Conservation (phyloP, 2,888 invertebrate genomes). For the Ariolimax columbianus region DNA sequence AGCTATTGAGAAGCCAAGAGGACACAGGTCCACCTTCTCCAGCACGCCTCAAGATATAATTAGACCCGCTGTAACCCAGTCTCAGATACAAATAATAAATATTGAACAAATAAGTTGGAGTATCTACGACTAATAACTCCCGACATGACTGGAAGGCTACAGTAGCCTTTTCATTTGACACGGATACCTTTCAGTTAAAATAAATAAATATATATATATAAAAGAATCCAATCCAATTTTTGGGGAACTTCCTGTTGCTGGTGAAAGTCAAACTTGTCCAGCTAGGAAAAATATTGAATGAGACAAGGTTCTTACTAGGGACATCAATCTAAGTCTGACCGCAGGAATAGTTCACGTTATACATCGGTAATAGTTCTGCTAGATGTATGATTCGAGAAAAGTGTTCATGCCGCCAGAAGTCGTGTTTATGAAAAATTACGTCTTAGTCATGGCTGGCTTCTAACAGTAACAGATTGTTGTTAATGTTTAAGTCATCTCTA, state of each 20-base stretch:
- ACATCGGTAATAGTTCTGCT: background rate
- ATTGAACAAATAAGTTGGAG: too few relatives aligned
- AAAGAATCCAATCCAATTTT: constrained; percentile 4
- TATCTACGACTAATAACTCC: too few relatives aligned
- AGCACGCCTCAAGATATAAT: too few relatives aligned
- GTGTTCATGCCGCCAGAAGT: background rate
- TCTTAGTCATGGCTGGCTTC: background rate
- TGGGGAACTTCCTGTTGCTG: constrained; percentile 4
- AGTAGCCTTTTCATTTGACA: too few relatives aligned
- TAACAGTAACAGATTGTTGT: too few relatives aligned
- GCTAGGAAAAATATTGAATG: background rate
- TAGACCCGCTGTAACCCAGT: too few relatives aligned
- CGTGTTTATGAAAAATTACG: background rate
- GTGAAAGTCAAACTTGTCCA: constrained; percentile 13
- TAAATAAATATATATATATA: background rate
- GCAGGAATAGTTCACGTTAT: background rate
- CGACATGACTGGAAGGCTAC: too few relatives aligned
- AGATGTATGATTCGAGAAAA: background rate
- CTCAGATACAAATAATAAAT: too few relatives aligned
- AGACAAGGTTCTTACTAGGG: background rate
- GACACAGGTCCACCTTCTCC: too few relatives aligned
- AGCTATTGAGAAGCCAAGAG: too few relatives aligned
- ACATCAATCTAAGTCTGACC: background rate
- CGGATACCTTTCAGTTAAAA: background rate
- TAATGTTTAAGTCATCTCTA: too few relatives aligned